phyloP scores from a whole-genome alignment of 2,888 invertebrate genomes.

The Barypeithes pellucidus region DNA sequence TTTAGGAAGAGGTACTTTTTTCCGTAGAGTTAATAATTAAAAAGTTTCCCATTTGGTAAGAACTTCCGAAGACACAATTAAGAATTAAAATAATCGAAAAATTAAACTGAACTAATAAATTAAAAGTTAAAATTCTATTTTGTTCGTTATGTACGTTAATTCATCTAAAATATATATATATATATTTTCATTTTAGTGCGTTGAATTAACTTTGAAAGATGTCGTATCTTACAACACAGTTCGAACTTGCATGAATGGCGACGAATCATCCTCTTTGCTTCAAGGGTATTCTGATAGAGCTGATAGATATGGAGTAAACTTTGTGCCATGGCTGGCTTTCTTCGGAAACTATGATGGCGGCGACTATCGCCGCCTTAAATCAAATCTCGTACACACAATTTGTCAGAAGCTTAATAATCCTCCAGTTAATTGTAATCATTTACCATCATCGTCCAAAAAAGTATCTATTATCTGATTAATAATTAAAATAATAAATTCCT shows the following conservation, averaged over 20 bases:
- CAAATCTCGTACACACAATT: constrained; percentile 4
- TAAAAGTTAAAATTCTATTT: too few species aligned
- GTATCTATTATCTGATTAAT: background rate
- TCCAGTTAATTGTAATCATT: background rate
- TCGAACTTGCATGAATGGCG: constrained; percentile 12
- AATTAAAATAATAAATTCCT: background rate
- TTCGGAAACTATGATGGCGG: background rate
- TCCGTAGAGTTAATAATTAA: too few species aligned
- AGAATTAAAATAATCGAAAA: background rate
- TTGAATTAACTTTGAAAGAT: background rate
- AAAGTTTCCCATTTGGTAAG: too few species aligned
- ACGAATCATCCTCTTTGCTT: background rate
- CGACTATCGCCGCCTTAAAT: background rate
- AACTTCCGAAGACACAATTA: background rate
- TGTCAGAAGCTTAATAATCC: background rate
- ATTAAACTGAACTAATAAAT: too few species aligned
- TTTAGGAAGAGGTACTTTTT: too few species aligned
- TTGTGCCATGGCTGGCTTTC: constrained; percentile 13
- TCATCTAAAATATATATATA: too few species aligned
- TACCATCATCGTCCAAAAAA: background rate
- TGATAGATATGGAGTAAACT: background rate
- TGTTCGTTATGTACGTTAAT: too few species aligned
- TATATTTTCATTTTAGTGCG: constrained; percentile 24
- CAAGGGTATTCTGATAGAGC: background rate
- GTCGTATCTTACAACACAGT: constrained; percentile 12